Percentiles rank a stretch among this genome's conserved stretches.
Evolutionary conservation across 1,140 invertebrate species (phyloP).

Genomic region (Delia radicum): DNA sequence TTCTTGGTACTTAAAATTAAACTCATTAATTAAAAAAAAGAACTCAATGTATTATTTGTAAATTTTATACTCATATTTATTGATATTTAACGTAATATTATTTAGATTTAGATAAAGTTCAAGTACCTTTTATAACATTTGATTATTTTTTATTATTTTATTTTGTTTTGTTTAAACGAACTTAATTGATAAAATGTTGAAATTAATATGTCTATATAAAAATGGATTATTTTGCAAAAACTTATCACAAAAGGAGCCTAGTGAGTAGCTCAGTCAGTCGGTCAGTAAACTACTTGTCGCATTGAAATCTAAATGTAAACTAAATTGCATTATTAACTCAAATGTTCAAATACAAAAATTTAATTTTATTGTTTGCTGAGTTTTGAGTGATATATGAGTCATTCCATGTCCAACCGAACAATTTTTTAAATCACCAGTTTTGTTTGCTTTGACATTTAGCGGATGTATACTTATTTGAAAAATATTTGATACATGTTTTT

Average conservation of each 20-base stretch:
- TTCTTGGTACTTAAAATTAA: not conserved
- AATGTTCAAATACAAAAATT: not conserved
- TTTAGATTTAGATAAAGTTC: not conserved
- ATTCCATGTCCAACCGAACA: too few species aligned
- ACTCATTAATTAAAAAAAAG: not conserved
- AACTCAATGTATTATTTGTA: not conserved
- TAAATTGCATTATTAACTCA: not conserved
- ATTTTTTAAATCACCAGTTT: too few species aligned
- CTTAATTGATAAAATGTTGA: not conserved
- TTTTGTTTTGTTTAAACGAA: not conserved
- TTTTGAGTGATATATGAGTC: not conserved
- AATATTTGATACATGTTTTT: too few species aligned
- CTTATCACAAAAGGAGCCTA: too few species aligned
- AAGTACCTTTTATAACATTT: not conserved
- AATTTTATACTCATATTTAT: not conserved
- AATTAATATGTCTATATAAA: too few species aligned
- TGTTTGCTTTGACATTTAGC: too few species aligned
- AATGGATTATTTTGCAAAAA: too few species aligned
- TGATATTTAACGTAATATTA: not conserved
- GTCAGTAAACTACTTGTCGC: not conserved
- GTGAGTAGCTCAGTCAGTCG: too few species aligned
- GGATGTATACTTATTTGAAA: too few species aligned
- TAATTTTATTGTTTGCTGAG: not conserved
- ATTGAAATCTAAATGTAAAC: not conserved
- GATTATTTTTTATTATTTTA: not conserved